Evolutionary conservation across 2,888 invertebrate species (phyloP).

Genomic region (Apamea crenata): DNA sequence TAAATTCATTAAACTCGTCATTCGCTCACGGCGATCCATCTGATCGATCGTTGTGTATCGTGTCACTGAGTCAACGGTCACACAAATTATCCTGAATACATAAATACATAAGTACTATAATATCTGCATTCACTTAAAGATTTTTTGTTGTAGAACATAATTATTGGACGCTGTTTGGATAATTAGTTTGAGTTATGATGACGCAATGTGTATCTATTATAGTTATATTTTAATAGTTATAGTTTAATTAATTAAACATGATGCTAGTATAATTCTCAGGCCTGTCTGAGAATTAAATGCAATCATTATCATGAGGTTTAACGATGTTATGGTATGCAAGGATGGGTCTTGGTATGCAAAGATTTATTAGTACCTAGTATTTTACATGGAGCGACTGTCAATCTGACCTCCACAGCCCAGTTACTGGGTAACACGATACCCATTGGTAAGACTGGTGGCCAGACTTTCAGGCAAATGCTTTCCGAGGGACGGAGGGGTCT

Average conservation of each 20-base stretch:
- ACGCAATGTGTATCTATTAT: constrained; percentile 9
- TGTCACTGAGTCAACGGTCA: neutral
- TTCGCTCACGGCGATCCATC: neutral
- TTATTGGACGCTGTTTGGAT: constrained; percentile 11
- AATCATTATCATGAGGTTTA: neutral
- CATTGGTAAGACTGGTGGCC: no score
- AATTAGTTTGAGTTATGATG: constrained; percentile 1
- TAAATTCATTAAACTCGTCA: neutral
- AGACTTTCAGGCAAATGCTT: no score
- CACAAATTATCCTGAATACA: constrained; percentile 49
- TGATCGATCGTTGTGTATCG: constrained; percentile 23
- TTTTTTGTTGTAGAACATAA: constrained; percentile 7
- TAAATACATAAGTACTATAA: constrained; percentile 15
- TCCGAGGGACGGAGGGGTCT: no score
- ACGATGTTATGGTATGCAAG: neutral
- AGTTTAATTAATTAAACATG: neutral
- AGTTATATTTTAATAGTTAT: no score
- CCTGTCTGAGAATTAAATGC: neutral
- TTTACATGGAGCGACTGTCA: no score
- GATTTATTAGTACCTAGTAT: no score
- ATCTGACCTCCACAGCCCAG: no score
- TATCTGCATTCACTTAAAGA: constrained; percentile 9
- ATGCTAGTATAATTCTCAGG: neutral
- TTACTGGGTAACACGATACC: no score
- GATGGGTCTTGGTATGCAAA: no score